Evolutionary conservation across 2,888 invertebrate species (phyloP).

Genomic region (Argynnis bischoffii): DNA sequence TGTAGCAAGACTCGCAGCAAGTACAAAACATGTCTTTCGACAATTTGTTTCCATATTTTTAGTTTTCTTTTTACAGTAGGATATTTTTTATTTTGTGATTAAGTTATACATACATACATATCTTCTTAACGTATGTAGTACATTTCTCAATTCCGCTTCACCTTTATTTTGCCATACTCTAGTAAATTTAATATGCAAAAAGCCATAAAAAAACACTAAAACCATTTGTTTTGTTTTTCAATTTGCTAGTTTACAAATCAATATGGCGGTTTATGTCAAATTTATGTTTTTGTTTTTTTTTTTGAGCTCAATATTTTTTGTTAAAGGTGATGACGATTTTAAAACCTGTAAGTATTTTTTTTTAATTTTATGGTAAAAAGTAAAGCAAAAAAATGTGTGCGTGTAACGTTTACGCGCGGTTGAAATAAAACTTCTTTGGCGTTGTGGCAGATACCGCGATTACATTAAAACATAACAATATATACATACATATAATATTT

Average conservation of each 20-base stretch:
- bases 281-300: not conserved
- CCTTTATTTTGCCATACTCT: constrained; percentile 29
- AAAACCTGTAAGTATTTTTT: constrained; percentile 6
- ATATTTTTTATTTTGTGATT: not conserved
- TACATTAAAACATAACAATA: too few species aligned
- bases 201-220: constrained; percentile 26
- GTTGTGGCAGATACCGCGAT: too few species aligned
- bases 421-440: too few species aligned
- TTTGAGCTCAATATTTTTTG: not conserved
- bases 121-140: not conserved
- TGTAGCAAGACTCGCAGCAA: too few species aligned
- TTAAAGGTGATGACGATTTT: constrained; percentile 12
- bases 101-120: not conserved
- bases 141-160: constrained; percentile 9
- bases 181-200: constrained; percentile 32
- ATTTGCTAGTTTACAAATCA: constrained; percentile 14
- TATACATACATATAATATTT: too few species aligned
- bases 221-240: not conserved
- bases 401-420: too few species aligned
- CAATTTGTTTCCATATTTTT: too few species aligned
- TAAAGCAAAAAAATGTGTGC: too few species aligned
- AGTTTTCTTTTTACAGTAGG: too few species aligned
- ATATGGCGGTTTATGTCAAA: constrained; percentile 16
- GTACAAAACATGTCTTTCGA: too few species aligned
- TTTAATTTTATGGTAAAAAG: too few species aligned